Evolutionary conservation across 2,888 invertebrate species (phyloP), one percentile per base, ranked within the genome.

Genomic region (Stenurella melanura): DNA sequence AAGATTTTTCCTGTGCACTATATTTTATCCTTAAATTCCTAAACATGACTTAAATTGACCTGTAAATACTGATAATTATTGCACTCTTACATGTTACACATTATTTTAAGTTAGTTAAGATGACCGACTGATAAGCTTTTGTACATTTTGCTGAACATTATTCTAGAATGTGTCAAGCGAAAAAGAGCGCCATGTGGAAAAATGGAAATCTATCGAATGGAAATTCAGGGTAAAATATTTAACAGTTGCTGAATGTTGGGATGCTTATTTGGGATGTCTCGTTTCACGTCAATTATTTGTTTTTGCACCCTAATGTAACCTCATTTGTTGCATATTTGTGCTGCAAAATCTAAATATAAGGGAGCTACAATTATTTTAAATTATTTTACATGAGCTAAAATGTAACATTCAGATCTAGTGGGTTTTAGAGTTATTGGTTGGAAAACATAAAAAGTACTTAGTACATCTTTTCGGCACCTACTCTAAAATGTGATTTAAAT

Each of bases 181-280:
- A 87, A 91, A 90, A 89, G 89, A 90, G 87, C 90, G 90, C 86
- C 87, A 89, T 86, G 87, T 90, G 88, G 91, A 90, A 90, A 91
- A 89, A 88, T 91, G 92, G 91, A 92, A 92, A 90, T 91, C 91
- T 86, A 92, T 92, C 91, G 92, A 93, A 88, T 93, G 93, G 93
- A 93, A 93, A 91, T 93, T 92, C 91, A 91, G 92, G 92, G 93
- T 93, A 93, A 92, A 89, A 90, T 88, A 87, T 86, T 84, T 82
- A 79, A 83, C 79, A 78, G 58, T 80, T 75, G 80, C 80, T 77
- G 80, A 83, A 78, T 81, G 80, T 80, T 67, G 79, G 81, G 73
- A 66, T 61, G 81, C 81, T 83, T 84, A 60, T 78, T 74, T 73
- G 75, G 78, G 80, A 72, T 77, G 75, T 80, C 70, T 77, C 54